Evolutionary conservation across 2,113 vertebrate genomes (phyloP).

Genomic region (Raphicerus campestris): DNA sequence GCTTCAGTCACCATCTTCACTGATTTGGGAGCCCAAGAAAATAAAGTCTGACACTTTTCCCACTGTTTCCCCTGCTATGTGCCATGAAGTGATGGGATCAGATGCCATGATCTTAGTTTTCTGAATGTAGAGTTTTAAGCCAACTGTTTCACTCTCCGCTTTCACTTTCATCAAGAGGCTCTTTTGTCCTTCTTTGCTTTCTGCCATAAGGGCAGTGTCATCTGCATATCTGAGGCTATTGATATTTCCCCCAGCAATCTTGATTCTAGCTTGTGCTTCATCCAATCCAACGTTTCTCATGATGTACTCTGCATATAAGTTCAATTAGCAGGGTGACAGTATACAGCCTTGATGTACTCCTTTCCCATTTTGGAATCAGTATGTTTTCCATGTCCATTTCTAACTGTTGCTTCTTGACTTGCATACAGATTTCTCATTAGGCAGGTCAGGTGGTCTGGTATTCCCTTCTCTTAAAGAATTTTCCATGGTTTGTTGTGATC

Average conservation of each 20-base stretch:
- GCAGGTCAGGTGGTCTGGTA: neutral
- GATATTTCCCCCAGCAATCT: neutral
- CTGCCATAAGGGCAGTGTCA: rapidly evolving
- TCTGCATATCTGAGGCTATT: neutral
- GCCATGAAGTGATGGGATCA: neutral
- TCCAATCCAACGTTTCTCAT: neutral
- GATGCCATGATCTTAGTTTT: neutral
- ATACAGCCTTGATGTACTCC: neutral
- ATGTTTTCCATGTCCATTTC: neutral
- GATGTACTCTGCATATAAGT: neutral
- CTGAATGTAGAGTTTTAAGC: neutral
- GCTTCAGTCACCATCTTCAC: neutral
- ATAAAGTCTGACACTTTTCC: neutral
- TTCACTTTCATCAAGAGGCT: neutral
- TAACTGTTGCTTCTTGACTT: neutral
- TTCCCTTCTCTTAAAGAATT: neutral
- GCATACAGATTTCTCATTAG: neutral
- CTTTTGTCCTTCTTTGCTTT: neutral
- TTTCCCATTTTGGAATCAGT: neutral
- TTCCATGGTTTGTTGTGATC: neutral
- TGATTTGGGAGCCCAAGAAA: neutral
- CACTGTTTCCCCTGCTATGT: neutral
- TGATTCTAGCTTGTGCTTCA: neutral
- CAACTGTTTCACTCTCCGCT: neutral
- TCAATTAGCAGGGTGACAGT: neutral